phyloP scores from a whole-genome alignment of 2,888 invertebrate genomes.

The Biston betularia region DNA sequence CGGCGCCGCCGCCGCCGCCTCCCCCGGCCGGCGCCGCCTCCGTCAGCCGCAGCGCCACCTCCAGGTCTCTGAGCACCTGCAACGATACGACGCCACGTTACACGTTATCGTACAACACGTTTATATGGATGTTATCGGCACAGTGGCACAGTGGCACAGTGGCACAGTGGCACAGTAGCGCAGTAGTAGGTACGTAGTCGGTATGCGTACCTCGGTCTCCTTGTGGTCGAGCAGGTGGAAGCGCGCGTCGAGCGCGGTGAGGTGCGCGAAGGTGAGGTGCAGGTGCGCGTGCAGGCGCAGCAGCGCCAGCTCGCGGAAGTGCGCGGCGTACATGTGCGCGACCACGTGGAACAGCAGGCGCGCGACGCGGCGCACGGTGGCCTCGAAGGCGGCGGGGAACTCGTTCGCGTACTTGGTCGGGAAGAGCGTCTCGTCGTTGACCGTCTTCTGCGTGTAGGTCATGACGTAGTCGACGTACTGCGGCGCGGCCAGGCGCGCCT shows the following conservation, averaged over 20 bases:
- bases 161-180: constrained; percentile 97
- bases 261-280: constrained; percentile 98
- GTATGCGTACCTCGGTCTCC: constrained; percentile 91
- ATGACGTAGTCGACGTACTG: constrained; percentile 99
- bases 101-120: not conserved
- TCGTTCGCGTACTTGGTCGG: constrained; percentile 99
- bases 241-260: constrained; percentile 93
- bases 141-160: constrained; percentile 97
- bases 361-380: constrained; percentile 97
- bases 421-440: constrained; percentile 98
- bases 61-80: constrained; percentile 94
- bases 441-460: constrained; percentile 98
- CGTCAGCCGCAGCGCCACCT: constrained; percentile 91
- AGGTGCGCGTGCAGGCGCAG: constrained; percentile 98
- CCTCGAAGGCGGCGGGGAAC: constrained; percentile 97
- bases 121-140: too few relatives aligned
- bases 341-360: constrained; percentile 98
- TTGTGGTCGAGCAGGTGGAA: constrained; percentile 97
- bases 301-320: constrained; percentile 97
- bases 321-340: constrained; percentile 99
- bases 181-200: constrained; percentile 85
- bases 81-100: not conserved
- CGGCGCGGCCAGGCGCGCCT: constrained; percentile 98
- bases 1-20: constrained; percentile 55
- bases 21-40: constrained; percentile 66